Base-by-base conservation (phyloP, 30 jellyfish, hydroid and myxozoan genomes). In the Hydra vulgaris region DNA sequence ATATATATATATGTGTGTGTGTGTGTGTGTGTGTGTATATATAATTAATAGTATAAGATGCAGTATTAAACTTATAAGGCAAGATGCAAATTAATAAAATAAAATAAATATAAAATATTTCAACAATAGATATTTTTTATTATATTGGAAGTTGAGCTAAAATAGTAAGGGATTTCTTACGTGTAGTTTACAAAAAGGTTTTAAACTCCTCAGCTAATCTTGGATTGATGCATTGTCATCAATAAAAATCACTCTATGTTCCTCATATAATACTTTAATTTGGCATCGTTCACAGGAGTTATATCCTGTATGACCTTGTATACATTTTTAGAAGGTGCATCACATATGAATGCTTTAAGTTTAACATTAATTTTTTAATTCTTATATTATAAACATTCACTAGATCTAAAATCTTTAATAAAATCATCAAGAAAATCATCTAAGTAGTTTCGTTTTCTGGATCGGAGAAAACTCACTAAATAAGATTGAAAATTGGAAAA, bases 281-380 rank as follows among this genome's bases (percentile, higher is more conserved):
- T 67, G 27, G 54, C 94, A 84, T 72, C 94, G 40, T 71, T 84
- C 89, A 78, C 94, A 84, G n/a, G 83, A 23, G 79, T 84, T 21
- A 40, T 40, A 68, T 25, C 89, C 94, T 24, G 26, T 0, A 55
- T 84, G 94, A 52, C 77, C 71, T 18, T 18, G 55, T 1, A 52
- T 76, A 25, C 88, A 78, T 68, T 84, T 77, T 84, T 54, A 21
- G 94, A 87, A 25, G 94, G 89, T 25, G 88, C 88, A 40, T 84
- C 88, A 77, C n/a, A n/a, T 27, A 27, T 21, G 24, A 82, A 82
- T 24, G 56, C 55, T 16, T 53, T 23, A 23, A n/a, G 61, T 40
- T 5, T 40, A 40, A 40, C 61, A 40, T 40, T 40, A 40, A 40
- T 40, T 40, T 40, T 40, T 40, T 40, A 40, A 40, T 40, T 40